A percentile compares a stretch with the other conserved stretches of the same genome.
phyloP scores from a whole-genome alignment of 2,888 invertebrate genomes.

The Dasypolia templi region DNA sequence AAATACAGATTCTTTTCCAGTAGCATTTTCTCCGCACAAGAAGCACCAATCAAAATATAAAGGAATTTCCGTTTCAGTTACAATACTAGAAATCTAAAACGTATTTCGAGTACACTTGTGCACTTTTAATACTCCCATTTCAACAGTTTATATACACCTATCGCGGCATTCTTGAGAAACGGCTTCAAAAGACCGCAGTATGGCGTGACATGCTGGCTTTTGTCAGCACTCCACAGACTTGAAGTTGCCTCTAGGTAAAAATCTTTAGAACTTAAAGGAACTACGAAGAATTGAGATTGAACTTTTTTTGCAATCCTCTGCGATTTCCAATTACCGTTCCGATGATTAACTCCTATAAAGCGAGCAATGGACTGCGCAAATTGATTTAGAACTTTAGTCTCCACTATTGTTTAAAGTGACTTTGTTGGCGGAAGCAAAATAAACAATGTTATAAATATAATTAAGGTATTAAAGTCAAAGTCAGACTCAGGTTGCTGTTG shows the following conservation, averaged over 20 bases:
- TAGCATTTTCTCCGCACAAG: conserved; percentile 14
- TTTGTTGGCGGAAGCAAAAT: conserved; percentile 23
- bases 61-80: conserved; percentile 19
- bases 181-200: conserved; percentile 42
- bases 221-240: conserved; percentile 54
- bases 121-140: conserved; percentile 47
- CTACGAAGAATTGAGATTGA: conserved; percentile 47
- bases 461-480: conserved; percentile 46
- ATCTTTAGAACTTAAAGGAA: conserved; percentile 47
- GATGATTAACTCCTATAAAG: conserved; percentile 42
- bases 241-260: conserved; percentile 62
- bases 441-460: conserved; percentile 37
- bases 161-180: conserved; percentile 40
- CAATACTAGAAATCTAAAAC: conserved; percentile 40
- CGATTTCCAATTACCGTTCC: conserved; percentile 42
- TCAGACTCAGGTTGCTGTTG: conserved; percentile 53
- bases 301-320: conserved; percentile 48
- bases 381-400: conserved; percentile 40
- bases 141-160: conserved; percentile 54
- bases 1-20: conserved; percentile 8
- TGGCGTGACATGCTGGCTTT: conserved; percentile 56
- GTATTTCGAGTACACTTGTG: conserved; percentile 42
- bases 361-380: conserved; percentile 48
- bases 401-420: conserved; percentile 19
- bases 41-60: conserved; percentile 41